Evolutionary conservation across 2,888 invertebrate species (phyloP), one percentile per base, ranked within the genome.

Genomic region (Iselma pallidipennis): DNA sequence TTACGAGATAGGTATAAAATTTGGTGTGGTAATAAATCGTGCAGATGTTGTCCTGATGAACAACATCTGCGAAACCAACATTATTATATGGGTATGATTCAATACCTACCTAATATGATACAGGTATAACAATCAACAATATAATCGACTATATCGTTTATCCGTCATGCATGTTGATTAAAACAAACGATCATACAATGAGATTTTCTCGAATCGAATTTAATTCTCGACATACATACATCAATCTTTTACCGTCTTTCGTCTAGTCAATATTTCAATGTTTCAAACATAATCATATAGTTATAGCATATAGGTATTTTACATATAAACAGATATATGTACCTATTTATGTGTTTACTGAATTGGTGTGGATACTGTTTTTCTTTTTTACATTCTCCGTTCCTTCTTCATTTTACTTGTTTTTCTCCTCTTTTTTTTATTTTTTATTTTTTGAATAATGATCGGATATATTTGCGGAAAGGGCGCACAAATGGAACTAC

Each of bases 131-230:
- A 58, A 62, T 62, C 55, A 58, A 37, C 33, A 49, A 61, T n/a
- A 61, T 57, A 57, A 61, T 61, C 57, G 56, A 53, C 62, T 9
- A 16, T 37, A 58, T 48, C 58, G 59, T 55, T 55, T 55, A 55
- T 50, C 66, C 63, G 67, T 69, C 67, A 65, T 69, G n/a, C 62
- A 26, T 66, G 67, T 64, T 69, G 69, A 69, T 69, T 67, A 62
- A 69, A 65, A 69, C 65, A 67, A 69, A 69, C 63, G 69, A 65
- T 59, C 57, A 56, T 37, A 33, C 37, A 7, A 37, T 16, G 16
- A 37, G 37, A 37, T 37, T 37, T 37, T 16, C 12, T 29, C 12
- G 29, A 12, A 29, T 10, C 2, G 12, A 29, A 29, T 29, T 29
- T 19, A 59, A 61, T 51, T 16, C 48, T 45, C 31, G 55, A 55